A percentile compares a stretch with the other conserved stretches of the same genome.
phyloP scores from a whole-genome alignment of 2,113 vertebrate genomes.

The Chunga burmeisteri region DNA sequence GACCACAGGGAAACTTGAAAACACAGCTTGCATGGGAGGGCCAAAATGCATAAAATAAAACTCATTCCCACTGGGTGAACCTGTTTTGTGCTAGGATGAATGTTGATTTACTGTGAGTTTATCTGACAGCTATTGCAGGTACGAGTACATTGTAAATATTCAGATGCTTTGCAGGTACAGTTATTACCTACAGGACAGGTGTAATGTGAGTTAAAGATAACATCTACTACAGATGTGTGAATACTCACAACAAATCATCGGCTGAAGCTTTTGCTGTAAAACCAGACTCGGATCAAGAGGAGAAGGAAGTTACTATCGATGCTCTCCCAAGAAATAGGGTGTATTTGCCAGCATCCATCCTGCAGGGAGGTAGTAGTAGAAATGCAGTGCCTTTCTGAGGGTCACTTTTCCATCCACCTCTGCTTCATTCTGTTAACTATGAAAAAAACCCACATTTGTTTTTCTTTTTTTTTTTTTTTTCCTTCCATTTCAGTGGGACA shows the following conservation, averaged over 20 bases:
- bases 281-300: neutral
- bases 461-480: fast-evolving
- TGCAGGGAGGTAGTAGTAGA: too few species aligned
- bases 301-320: neutral
- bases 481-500: neutral
- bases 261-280: neutral
- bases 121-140: neutral
- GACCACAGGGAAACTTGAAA: neutral
- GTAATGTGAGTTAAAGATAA: neutral
- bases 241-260: fast-evolving
- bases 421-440: neutral
- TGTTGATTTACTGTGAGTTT: neutral
- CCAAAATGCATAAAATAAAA: neutral
- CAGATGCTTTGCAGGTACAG: neutral
- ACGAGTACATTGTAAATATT: fast-evolving
- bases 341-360: fast-evolving
- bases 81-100: neutral
- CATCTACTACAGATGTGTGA: neutral
- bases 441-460: neutral
- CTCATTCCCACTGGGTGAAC: neutral
- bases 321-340: neutral
- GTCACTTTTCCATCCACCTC: neutral
- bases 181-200: neutral
- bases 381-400: neutral
- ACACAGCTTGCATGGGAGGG: neutral